These are phyloP conservation scores for Tethea ocularis DNA, from an alignment of 2,888 invertebrate genomes.

Conservation along the genomic window DNA sequence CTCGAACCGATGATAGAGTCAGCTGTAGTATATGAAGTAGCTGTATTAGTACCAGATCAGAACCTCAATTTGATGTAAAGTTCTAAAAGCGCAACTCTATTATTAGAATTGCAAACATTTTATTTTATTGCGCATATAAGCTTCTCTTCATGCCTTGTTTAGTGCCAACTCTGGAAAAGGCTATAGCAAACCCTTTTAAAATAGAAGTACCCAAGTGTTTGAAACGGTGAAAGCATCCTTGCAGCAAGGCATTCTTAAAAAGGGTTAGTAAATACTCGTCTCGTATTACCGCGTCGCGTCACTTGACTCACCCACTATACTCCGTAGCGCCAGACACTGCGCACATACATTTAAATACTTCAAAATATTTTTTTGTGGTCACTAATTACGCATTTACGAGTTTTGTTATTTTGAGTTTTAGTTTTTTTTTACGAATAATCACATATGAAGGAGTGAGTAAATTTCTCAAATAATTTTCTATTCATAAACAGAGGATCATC, in stretches of 20 bases:
- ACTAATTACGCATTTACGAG: neutral
- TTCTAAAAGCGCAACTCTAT: no score
- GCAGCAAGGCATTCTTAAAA: neutral
- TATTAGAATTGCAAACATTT: no score
- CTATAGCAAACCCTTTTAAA: neutral
- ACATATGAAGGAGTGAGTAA: no score
- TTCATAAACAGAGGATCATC: no score
- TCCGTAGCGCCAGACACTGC: neutral
- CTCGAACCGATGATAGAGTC: no score
- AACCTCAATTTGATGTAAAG: no score
- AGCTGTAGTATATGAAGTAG: no score
- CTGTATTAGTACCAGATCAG: no score
- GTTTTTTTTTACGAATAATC: no score
- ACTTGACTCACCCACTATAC: neutral
- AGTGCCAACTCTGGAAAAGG: neutral
- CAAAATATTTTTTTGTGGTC: neutral
- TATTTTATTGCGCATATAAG: neutral
- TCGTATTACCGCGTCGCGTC: conserved; percentile 1
- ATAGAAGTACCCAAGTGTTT: neutral
- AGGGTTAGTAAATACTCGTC: conserved; percentile 1
- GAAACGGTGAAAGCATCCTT: conserved; percentile 2
- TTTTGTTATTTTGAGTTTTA: no score
- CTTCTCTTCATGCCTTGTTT: neutral
- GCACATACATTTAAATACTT: neutral
- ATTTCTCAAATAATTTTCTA: no score